Conservation (phyloP, 2,888 invertebrate genomes). For the Zaprionus bogoriensis region DNA sequence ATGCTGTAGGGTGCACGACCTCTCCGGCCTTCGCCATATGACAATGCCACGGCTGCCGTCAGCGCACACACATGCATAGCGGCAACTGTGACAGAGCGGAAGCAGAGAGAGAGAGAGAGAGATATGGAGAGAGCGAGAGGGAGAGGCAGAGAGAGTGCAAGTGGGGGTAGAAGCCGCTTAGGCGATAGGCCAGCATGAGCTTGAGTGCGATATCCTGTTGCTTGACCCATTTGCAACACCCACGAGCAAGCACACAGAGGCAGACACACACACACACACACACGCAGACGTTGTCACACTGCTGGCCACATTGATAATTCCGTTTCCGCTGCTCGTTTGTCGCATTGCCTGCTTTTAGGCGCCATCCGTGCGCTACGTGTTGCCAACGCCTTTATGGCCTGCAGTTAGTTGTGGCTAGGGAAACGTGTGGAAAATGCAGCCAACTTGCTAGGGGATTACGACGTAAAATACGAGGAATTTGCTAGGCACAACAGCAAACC, state of each 20-base stretch:
- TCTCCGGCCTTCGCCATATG: constrained; percentile 37
- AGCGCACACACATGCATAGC: constrained; percentile 7
- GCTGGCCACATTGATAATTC: constrained; percentile 45
- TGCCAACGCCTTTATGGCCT: constrained; percentile 7
- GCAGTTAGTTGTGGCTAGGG: constrained; percentile 19
- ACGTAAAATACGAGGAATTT: constrained; percentile 19
- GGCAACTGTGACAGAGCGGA: too few relatives aligned
- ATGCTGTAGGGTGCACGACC: constrained; percentile 5
- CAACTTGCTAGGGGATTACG: neutral
- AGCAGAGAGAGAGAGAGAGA: neutral
- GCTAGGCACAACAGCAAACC: constrained; percentile 7
- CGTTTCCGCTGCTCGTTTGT: constrained; percentile 55
- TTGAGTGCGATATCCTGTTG: constrained; percentile 45
- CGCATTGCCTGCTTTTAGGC: constrained; percentile 35
- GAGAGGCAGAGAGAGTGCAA: neutral
- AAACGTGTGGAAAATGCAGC: constrained; percentile 8
- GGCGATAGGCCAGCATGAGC: constrained; percentile 3
- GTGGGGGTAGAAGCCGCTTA: constrained; percentile 2
- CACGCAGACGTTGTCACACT: constrained; percentile 16
- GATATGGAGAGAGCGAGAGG: neutral
- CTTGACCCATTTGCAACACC: constrained; percentile 46
- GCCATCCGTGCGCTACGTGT: constrained; percentile 12
- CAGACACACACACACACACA: constrained; percentile 1
- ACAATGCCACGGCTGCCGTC: constrained; percentile 51
- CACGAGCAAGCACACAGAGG: neutral